Base-by-base conservation (phyloP, 1,140 invertebrate genomes). In the Drosophila repletoides region DNA sequence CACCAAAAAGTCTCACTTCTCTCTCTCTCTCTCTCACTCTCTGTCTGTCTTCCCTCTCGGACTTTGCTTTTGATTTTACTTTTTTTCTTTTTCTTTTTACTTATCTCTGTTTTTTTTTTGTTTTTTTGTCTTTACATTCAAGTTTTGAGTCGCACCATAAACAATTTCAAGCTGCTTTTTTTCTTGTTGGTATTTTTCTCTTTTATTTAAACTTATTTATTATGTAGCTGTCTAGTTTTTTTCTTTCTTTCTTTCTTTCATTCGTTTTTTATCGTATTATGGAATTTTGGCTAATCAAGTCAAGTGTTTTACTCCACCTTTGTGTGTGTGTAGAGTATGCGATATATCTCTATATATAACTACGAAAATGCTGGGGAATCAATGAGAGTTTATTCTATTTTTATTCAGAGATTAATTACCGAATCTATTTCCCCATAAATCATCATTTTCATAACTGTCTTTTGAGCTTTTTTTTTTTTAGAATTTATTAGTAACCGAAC, bases 231-330 rank as follows among this genome's bases (percentile, higher is more conserved):
- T 72, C 38, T 60, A 38, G 33, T 9, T 59, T 34, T 73, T 36
- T 45, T 45, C 22, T 26, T 65, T 26, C 22, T 6, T 15, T 7
- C 22, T 29, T 41, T 31, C 22, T 14, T 22, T 55, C 10, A n/a
- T n/a, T n/a, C 22, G 41, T 48, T 68, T 61, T 53, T 41, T 36
- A 33, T 28, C 17, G 33, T 48, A 10, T 59, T 46, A 28, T 80
- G 70, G 65, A 75, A 71, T 86, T n/a, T 84, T 71, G 61, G 76
- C 66, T 84, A 83, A 84, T 84, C 66, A 55, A 69, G 58, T 66
- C 55, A 36, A 76, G 66, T 81, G 75, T 55, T 76, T 71, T 51
- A 46, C 7, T 56, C 31, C 36, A 9, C 2, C 7, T 34, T 17
- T 34, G 21, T 1, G 7, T 29, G 6, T 43, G 24, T 36, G n/a